Evolutionary conservation across 2,797 vertebrate species (phyloP), one percentile per base, ranked within the genome.

Genomic region (Xenentodon cancila): DNA sequence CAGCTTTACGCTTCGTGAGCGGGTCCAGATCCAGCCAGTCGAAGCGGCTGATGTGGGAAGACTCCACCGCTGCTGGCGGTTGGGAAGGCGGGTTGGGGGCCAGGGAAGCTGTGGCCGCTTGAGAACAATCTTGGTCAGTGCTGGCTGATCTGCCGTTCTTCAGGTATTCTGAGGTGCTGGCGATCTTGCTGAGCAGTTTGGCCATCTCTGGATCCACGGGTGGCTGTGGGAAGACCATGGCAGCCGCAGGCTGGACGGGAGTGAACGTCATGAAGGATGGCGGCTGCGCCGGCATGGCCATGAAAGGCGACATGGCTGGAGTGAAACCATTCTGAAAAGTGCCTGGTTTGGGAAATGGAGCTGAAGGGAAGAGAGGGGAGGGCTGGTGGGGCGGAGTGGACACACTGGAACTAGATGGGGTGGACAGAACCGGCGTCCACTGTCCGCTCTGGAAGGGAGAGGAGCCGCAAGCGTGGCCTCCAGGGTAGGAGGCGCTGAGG

Each of bases 11-110:
- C 82, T 96, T 98, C 59, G 93, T 97, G 30, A 99, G 91, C 2
- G 98, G 98, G 91, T 99, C 98, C 81, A 99, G 91, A 79, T 99
- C 98, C 74, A 98, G 78, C 98, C 97, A 99, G 49, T 98, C 97
- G 22, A 98, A 95, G 72, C 94, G 91, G 82, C 93, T 95, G 45
- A 95, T 94, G 65, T 89, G 81, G 0, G 93, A 71, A 13, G 92
- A 84, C 71, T 96, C 93, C 0, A 80, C 70, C 0, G 74, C 79
- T 3, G 68, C 47, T 1, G 93, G 81, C 12, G 93, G 85, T 63
- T 64, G 93, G 61, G 65, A 73, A 0, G 92, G 89, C 0, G 94
- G 89, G 69, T 80, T 91, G 19, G 91, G 94, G 43, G 92, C 92
- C 64, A 95, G 82, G 60, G 94, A 91, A 54, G 67, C 74, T 0